Percentiles rank a stretch among this genome's conserved stretches.
Evolutionary conservation across 2,888 invertebrate species (phyloP).

Genomic region (Nemotelus nigrinus): DNA sequence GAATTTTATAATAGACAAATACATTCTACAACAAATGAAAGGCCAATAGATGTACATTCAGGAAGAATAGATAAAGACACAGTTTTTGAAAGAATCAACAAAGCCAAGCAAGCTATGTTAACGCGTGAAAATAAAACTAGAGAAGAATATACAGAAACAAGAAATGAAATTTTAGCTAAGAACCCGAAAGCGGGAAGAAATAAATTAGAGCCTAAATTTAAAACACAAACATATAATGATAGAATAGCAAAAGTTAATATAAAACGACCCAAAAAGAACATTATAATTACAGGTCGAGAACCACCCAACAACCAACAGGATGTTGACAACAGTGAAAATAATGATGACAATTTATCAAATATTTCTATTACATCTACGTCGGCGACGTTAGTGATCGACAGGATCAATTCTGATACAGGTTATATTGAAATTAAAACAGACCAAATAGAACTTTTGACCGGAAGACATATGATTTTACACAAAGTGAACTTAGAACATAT

Average conservation of each 20-base stretch:
- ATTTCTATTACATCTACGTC: background rate
- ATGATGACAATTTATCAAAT: background rate
- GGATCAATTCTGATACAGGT: background rate
- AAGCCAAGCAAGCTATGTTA: background rate
- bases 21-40: background rate
- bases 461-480: no score
- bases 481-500: no score
- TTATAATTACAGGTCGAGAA: background rate
- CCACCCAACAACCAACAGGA: background rate
- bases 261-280: background rate
- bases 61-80: background rate
- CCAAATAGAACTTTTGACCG: no score
- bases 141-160: background rate
- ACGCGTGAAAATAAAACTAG: background rate
- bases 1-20: constrained; percentile 5
- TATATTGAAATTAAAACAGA: background rate
- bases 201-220: background rate
- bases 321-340: background rate
- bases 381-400: background rate
- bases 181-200: background rate
- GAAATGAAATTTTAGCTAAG: background rate
- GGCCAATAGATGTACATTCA: constrained; percentile 1
- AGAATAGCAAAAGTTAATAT: background rate
- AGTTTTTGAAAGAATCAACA: background rate
- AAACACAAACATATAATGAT: background rate